Evolutionary conservation across 2,888 invertebrate species (phyloP).

Genomic region (Drosophila gaucha): DNA sequence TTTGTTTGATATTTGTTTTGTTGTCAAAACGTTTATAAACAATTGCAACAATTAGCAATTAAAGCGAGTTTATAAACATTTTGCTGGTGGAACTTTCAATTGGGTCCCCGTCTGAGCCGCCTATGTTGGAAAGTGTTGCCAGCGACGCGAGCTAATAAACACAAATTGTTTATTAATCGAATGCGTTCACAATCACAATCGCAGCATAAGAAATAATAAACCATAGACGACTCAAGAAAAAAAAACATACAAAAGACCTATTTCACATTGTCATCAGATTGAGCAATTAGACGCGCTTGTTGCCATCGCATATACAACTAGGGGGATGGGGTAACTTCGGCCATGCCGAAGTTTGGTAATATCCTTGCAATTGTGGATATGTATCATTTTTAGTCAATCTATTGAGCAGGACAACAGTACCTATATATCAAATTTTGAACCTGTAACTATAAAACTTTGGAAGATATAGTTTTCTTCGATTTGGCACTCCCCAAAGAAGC

Average conservation of each 20-base stretch:
- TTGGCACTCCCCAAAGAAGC: too few relatives aligned
- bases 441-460: too few relatives aligned
- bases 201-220: constrained; percentile 45
- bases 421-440: too few relatives aligned
- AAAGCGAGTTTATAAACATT: constrained; percentile 48
- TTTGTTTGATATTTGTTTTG: constrained; percentile 29
- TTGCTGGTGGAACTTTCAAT: constrained; percentile 44
- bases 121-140: constrained; percentile 63
- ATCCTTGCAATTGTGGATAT: too few relatives aligned
- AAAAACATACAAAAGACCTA: constrained; percentile 11
- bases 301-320: constrained; percentile 42
- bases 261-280: constrained; percentile 51
- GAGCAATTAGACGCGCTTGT: constrained; percentile 67
- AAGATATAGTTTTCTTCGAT: too few relatives aligned
- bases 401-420: too few relatives aligned
- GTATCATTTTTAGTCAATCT: too few relatives aligned
- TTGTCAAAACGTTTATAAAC: constrained; percentile 60
- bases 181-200: constrained; percentile 53
- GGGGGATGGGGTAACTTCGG: too few relatives aligned
- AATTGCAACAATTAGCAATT: constrained; percentile 66
- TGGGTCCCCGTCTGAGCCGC: too few relatives aligned
- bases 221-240: constrained; percentile 21
- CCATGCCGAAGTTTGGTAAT: too few relatives aligned
- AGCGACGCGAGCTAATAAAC: constrained; percentile 66
- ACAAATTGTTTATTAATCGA: constrained; percentile 73